Percentiles rank a stretch among this genome's conserved stretches.
Evolutionary conservation across 2,113 vertebrate species (phyloP).

Genomic region (Gasterosteus aculeatus): DNA sequence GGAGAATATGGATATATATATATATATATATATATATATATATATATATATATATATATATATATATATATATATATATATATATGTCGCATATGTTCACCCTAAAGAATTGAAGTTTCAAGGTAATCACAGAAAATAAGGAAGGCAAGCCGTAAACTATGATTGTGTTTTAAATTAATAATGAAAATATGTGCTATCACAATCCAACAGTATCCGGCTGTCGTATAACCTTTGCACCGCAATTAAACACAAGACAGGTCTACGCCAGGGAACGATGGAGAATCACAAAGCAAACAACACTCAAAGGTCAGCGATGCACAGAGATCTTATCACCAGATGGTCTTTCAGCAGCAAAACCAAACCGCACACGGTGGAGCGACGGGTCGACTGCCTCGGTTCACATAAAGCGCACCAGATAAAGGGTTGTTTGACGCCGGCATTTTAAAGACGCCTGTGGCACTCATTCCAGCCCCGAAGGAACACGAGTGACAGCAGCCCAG

Average conservation of each 20-base stretch:
- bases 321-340: constrained; percentile 53
- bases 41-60: too few relatives aligned
- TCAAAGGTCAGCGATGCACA: constrained; percentile 58
- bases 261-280: neutral
- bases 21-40: too few relatives aligned
- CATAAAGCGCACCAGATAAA: constrained; percentile 35
- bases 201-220: neutral
- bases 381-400: constrained; percentile 18
- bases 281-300: constrained; percentile 29
- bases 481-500: neutral
- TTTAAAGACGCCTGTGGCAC: constrained; percentile 16
- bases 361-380: neutral
- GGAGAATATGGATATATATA: neutral
- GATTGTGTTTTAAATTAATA: neutral
- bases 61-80: too few relatives aligned
- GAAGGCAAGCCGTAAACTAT: too few relatives aligned
- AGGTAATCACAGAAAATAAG: neutral
- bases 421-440: constrained; percentile 20
- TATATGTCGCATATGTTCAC: too few relatives aligned
- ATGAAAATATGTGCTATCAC: neutral
- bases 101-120: neutral
- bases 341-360: constrained; percentile 57
- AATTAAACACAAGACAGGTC: neutral
- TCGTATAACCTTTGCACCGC: neutral
- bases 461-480: neutral